Evolutionary conservation across 2,797 vertebrate genomes (phyloP), one percentile per base, ranked within the genome.

Genomic region (Sylvia borin): DNA sequence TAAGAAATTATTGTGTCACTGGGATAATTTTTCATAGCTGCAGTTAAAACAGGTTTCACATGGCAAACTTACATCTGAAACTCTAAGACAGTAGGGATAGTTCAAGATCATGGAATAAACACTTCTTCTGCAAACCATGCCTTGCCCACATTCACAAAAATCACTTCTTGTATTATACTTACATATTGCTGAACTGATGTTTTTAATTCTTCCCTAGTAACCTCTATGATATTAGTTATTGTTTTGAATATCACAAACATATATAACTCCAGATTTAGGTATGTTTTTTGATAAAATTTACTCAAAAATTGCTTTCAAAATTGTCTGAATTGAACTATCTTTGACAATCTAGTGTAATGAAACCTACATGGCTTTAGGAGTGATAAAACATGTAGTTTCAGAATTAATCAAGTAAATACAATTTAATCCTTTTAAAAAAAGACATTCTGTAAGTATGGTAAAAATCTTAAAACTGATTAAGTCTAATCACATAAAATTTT

Each of bases 21-120:
- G 7, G 19, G 36, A 57, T 40, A 3, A 4, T 50, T 71, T 77
- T 36, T 42, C 0, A 0, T n/a, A 36, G 11, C 10, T 54, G 12
- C 18, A 47, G 14, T 51, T 61, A 26, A 40, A 71, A 60, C 4
- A 66, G 11, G 2, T 66, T 75, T 88, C 58, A 51, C 5, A 48
- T 15, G 9, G 48, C 36, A 53, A 25, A 25, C 7, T 75, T 61
- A 20, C 2, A 43, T 11, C 9, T 67, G 8, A 7, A 79, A 20
- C 5, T 66, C 16, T 43, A 75, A 66, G 18, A 48, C 4, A 34
- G 19, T 5, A 53, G 5, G 22, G 55, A 45, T 32, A 38, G 55
- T 62, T 66, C 67, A 48, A 32, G 19, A 55, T 24, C 11, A 29
- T 14, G 14, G 29, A 62, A 5, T 34, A 66, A 57, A 71, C 9